These are phyloP conservation scores for Aradus depressus DNA, from an alignment of 2,888 invertebrate species.

Conservation along the genomic window DNA sequence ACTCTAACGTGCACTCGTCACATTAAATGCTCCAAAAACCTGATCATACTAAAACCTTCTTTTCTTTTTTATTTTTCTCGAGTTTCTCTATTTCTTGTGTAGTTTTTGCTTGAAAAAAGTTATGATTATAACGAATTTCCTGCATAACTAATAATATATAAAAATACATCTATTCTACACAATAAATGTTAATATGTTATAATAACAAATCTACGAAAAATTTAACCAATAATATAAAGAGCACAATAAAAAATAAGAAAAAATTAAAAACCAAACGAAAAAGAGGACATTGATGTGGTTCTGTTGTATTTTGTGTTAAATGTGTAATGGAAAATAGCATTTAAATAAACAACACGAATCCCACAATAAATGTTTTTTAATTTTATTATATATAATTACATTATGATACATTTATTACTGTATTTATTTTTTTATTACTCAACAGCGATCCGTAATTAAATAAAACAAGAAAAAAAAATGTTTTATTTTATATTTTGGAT, in stretches of 20 bases:
- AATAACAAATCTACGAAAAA: neutral
- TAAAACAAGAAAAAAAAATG: too few relatives aligned
- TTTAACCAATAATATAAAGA: conserved; percentile 5
- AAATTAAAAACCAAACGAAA: neutral
- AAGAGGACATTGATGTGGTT: conserved; percentile 17
- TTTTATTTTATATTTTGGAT: conserved; percentile 14
- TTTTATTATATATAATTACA: conserved; percentile 24
- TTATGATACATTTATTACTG: conserved; percentile 25
- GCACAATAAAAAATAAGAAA: conserved; percentile 4
- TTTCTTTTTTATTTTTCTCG: too few relatives aligned
- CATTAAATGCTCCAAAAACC: too few relatives aligned
- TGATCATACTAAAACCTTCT: too few relatives aligned
- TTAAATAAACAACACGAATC: conserved; percentile 22
- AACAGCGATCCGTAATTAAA: conserved; percentile 13
- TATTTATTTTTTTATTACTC: conserved; percentile 4
- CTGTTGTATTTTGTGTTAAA: conserved; percentile 18
- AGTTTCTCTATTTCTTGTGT: too few relatives aligned
- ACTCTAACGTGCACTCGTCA: too few relatives aligned
- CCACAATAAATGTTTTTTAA: conserved; percentile 24
- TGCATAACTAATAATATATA: conserved; percentile 2
- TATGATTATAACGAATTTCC: too few relatives aligned
- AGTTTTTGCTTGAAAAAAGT: too few relatives aligned
- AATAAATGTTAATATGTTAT: neutral
- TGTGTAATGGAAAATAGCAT: conserved; percentile 16
- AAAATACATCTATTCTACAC: neutral